Conservation (phyloP, 64 coral and sea anemone genomes). For the Actinia equina region DNA sequence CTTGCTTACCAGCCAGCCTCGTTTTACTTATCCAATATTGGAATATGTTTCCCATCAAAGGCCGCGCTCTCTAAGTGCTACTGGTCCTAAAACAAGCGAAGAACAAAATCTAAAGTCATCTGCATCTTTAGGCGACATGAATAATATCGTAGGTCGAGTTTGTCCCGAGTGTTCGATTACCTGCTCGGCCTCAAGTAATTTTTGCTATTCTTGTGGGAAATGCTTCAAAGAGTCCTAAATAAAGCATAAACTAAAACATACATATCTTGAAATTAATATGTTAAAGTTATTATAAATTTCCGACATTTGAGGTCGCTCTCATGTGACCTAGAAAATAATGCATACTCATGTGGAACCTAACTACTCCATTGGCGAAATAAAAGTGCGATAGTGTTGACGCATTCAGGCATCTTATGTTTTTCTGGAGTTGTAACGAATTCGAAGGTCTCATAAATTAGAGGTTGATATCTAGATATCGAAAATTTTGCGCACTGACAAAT, state of each 20-base stretch:
- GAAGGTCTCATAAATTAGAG: too few species aligned
- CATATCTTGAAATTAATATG: too few species aligned
- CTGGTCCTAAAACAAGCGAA: background rate
- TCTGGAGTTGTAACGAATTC: too few species aligned
- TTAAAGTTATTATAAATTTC: too few species aligned
- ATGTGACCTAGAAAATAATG: too few species aligned
- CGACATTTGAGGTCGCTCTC: too few species aligned
- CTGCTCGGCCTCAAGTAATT: constrained; percentile 65
- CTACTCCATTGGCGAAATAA: too few species aligned
- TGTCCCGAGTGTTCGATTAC: constrained; percentile 78
- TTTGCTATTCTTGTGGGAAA: constrained; percentile 89
- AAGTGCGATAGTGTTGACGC: too few species aligned
- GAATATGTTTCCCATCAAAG: constrained; percentile 70
- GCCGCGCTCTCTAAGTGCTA: constrained; percentile 34
- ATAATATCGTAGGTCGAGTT: constrained; percentile 50
- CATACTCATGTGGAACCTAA: too few species aligned
- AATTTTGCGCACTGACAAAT: too few species aligned
- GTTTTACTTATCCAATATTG: constrained; percentile 61
- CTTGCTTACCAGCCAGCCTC: constrained; percentile 43
- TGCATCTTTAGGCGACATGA: constrained; percentile 10
- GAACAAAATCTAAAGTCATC: constrained; percentile 25
- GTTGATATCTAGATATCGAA: too few species aligned
- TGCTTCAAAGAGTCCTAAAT: constrained; percentile 68
- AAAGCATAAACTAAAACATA: background rate
- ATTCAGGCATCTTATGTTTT: too few species aligned